Base-by-base conservation (phyloP, 2,888 invertebrate genomes). In the Agonopterix alstromeriana region DNA sequence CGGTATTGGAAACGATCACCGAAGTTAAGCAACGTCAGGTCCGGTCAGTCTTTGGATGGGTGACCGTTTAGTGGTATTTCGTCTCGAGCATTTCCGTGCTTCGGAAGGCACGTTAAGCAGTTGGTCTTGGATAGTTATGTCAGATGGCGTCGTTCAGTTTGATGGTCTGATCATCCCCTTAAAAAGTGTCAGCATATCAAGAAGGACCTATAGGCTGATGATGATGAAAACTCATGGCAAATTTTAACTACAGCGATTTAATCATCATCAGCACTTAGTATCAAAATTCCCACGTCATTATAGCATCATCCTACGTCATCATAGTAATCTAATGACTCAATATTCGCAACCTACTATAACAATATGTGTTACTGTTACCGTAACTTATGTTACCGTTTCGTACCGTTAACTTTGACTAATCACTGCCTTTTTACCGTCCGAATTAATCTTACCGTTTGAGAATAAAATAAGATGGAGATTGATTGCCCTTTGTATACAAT, bases 361-460 rank as follows among this genome's bases (percentile, higher is more conserved):
- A 3, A 36, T 14, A 11, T 35, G 42, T 46, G 48, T 38, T 47
- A 42, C 45, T 27, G 48, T 50, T 51, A 45, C 46, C 43, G 42
- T 46, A 50, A 47, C 55, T 62, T 63, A 65, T 49, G 60, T 60
- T 65, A 62, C 67, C 57, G 67, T 67, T 63, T 54, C 61, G 51
- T 50, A 51, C 60, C 64, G 65, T 67, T 67, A 65, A 57, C 61
- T 54, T 48, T 51, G 48, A 47, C 45, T 58, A 57, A 57, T 53
- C 47, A 51, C 48, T 50, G 49, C 46, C 45, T 51, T 38, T 45
- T 44, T 48, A 43, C 42, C 10, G 35, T 10, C 45, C 14, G 44
- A 40, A 42, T 36, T 42, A 36, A 27, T 27, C 5, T 27, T 27
- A 27, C 27, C 27, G 27, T 27, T 27, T 27, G 27, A 27, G 27